Percentiles rank a stretch among this genome's conserved stretches.
These are phyloP conservation scores for Mesocricetus auratus DNA, from an alignment of 2,113 vertebrate species.

Conservation along the genomic window DNA sequence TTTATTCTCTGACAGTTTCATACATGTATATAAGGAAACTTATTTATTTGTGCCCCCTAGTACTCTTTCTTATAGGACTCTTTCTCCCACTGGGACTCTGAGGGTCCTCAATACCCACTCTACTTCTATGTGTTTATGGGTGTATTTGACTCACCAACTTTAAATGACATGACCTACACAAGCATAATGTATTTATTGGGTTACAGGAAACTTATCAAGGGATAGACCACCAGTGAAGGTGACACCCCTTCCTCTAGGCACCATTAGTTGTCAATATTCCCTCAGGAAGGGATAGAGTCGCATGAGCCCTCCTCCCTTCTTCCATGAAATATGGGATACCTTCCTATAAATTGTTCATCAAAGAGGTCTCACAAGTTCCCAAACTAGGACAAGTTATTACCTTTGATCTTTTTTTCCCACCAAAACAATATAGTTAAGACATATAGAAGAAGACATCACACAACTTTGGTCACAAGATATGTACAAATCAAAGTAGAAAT, in stretches of 20 bases:
- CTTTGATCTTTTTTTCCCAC: not conserved
- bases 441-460: not conserved
- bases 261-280: not conserved
- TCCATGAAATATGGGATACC: not conserved
- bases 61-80: not conserved
- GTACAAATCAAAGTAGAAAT: not conserved
- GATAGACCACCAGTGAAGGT: not conserved
- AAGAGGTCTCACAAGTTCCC: not conserved
- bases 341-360: not conserved
- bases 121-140: not conserved
- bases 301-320: not conserved
- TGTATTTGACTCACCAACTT: not conserved
- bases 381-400: not conserved
- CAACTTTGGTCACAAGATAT: not conserved
- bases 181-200: not conserved
- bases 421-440: not conserved
- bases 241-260: not conserved
- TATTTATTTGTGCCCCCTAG: not conserved
- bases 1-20: not conserved
- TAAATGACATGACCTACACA: not conserved
- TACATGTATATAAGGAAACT: not conserved
- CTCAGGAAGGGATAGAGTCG: not conserved
- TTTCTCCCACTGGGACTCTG: not conserved
- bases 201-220: not conserved
- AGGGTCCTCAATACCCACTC: not conserved